Percentiles rank a stretch among this genome's conserved stretches.
phyloP scores from a whole-genome alignment of 2,113 vertebrate genomes.

The Lophius piscatorius region DNA sequence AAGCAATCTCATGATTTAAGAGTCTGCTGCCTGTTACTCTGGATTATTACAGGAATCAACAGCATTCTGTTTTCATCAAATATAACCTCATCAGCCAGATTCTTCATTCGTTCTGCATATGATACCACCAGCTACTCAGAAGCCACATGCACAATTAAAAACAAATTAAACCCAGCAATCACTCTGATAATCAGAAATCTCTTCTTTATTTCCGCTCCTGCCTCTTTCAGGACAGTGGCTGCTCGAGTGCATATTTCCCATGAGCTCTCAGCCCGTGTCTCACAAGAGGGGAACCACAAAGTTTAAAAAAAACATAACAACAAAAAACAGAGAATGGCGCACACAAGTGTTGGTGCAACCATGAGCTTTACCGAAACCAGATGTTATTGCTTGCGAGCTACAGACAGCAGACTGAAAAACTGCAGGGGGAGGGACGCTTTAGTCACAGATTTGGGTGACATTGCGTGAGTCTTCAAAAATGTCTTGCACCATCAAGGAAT shows the following conservation, averaged over 20 bases:
- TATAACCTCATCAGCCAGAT: slow-evolving; percentile 38
- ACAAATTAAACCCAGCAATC: slow-evolving; percentile 65
- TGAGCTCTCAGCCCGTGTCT: slow-evolving; percentile 51
- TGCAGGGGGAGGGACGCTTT: too few relatives aligned
- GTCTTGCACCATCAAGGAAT: slow-evolving; percentile 13
- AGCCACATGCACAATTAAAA: slow-evolving; percentile 59
- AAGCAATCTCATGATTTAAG: too few relatives aligned
- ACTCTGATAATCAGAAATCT: slow-evolving; percentile 63
- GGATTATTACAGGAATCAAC: slow-evolving; percentile 28
- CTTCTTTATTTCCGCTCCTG: slow-evolving; percentile 66
- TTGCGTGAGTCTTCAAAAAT: slow-evolving; percentile 18
- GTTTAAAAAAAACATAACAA: slow-evolving; percentile 11
- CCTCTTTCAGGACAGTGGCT: slow-evolving; percentile 49
- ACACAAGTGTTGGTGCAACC: slow-evolving; percentile 24
- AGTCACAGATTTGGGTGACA: slow-evolving; percentile 35
- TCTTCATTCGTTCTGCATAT: slow-evolving; percentile 20
- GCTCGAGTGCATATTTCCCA: slow-evolving; percentile 76
- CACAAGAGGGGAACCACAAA: slow-evolving; percentile 52
- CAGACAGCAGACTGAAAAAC: too few relatives aligned
- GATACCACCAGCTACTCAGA: slow-evolving; percentile 45
- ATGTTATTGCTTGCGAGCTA: slow-evolving; percentile 46
- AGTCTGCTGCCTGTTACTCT: too few relatives aligned
- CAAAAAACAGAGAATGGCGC: slow-evolving; percentile 8
- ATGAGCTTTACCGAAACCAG: slow-evolving; percentile 50
- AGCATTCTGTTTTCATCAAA: slow-evolving; percentile 42